A percentile compares a stretch with the other conserved stretches of the same genome.
phyloP scores from a whole-genome alignment of 1,140 invertebrate species.

The Manduca sexta region DNA sequence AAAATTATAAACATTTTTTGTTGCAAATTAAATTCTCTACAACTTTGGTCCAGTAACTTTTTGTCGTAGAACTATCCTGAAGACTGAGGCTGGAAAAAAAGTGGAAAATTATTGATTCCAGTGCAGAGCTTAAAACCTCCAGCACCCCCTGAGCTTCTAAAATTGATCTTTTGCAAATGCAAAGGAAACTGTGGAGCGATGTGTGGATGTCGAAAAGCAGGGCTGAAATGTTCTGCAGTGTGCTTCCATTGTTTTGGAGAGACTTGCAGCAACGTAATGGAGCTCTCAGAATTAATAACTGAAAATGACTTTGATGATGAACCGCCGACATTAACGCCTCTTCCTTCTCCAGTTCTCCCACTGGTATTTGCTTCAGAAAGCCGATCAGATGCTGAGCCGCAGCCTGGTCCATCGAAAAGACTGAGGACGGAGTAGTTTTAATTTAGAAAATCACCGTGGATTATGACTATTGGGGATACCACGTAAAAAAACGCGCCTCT shows the following conservation, averaged over 20 bases:
- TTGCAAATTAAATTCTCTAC: no score
- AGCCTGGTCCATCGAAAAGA: slow-evolving; percentile 1
- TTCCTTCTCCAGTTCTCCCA: neutral
- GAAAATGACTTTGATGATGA: slow-evolving; percentile 5
- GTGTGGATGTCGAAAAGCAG: slow-evolving; percentile 4
- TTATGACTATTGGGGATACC: neutral
- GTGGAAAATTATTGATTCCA: no score
- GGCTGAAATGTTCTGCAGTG: slow-evolving; percentile 1
- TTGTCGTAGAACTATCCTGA: no score
- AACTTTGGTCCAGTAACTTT: no score
- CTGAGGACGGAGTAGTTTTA: neutral
- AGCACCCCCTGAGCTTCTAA: no score
- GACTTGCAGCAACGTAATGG: slow-evolving; percentile 5
- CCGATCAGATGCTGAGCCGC: neutral
- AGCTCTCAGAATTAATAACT: neutral
- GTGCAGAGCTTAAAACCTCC: no score
- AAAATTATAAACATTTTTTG: no score
- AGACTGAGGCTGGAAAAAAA: no score
- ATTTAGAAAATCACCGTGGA: neutral
- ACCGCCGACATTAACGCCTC: neutral
- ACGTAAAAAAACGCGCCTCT: neutral
- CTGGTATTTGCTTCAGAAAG: neutral
- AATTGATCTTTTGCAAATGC: no score
- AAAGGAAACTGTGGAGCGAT: slow-evolving; percentile 17
- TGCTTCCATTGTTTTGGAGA: slow-evolving; percentile 1